A percentile compares a stretch with the other conserved stretches of the same genome.
Conservation (phyloP, 2,888 invertebrate species). For the Eupithecia centaureata region DNA sequence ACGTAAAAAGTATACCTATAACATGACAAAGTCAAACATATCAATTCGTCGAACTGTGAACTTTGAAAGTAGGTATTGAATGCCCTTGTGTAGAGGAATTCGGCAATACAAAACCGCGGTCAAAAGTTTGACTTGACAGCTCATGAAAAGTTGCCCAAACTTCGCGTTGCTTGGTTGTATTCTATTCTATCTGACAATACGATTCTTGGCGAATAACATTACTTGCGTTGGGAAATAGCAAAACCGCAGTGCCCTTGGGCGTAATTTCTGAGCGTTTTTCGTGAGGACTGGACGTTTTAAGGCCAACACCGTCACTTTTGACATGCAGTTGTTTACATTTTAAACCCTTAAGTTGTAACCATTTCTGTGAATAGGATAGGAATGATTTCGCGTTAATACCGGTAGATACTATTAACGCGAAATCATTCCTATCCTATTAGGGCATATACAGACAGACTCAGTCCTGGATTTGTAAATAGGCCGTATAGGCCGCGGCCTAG, state of each 20-base stretch:
- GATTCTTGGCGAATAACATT: conserved; percentile 9
- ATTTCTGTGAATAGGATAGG: too few relatives aligned
- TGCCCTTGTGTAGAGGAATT: conserved; percentile 33
- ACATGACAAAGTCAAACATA: conserved; percentile 40
- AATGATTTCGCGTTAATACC: too few relatives aligned
- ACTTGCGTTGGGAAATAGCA: conserved; percentile 8
- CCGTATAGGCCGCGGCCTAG: too few relatives aligned
- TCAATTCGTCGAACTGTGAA: conserved; percentile 39
- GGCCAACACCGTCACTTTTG: conserved; percentile 6
- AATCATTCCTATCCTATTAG: too few relatives aligned
- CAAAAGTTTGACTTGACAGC: conserved; percentile 34
- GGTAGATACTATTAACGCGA: too few relatives aligned
- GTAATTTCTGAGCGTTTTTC: conserved; percentile 13
- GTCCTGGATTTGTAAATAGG: too few relatives aligned
- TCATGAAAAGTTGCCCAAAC: conserved; percentile 28
- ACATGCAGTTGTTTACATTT: not conserved
- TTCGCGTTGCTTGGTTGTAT: conserved; percentile 12
- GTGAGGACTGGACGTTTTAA: conserved; percentile 5
- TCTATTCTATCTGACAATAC: conserved; percentile 9
- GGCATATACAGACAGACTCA: too few relatives aligned
- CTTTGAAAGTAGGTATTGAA: conserved; percentile 30
- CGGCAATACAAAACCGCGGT: conserved; percentile 34
- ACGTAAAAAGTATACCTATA: conserved; percentile 21
- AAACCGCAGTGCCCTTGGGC: conserved; percentile 12
- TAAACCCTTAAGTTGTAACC: not conserved